These are phyloP conservation scores for Orthosia gothica DNA, from an alignment of 2,888 invertebrate species.

Conservation along the genomic window DNA sequence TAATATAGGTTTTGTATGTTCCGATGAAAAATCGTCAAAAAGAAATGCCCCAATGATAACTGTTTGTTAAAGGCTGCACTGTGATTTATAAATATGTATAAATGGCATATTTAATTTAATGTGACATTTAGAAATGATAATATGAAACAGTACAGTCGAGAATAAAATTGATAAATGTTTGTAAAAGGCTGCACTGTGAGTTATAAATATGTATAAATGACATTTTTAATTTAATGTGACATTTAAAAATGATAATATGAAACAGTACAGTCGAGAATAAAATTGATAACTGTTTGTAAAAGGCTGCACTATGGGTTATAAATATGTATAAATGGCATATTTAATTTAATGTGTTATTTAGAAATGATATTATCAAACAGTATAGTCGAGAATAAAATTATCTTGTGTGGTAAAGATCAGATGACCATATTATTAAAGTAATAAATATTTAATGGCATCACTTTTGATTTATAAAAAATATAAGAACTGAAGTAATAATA, in stretches of 20 bases:
- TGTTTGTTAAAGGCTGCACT: constrained; percentile 15
- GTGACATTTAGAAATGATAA: neutral
- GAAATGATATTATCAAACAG: neutral
- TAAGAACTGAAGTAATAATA: neutral
- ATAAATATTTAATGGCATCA: too few species aligned
- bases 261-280: too few species aligned
- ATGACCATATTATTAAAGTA: too few species aligned
- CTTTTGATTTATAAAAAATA: too few species aligned
- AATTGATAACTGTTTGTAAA: neutral
- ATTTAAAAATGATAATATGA: too few species aligned
- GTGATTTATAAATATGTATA: neutral
- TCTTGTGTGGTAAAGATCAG: neutral
- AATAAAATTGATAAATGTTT: too few species aligned
- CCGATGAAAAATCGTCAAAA: too few species aligned
- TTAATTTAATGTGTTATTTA: neutral
- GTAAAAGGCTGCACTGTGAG: too few species aligned
- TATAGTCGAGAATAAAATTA: neutral
- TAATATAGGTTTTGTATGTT: neutral
- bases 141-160: neutral
- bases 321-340: neutral
- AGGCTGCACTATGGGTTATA: constrained; percentile 6
- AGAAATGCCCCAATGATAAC: neutral
- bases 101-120: neutral
- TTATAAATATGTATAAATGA: too few species aligned
- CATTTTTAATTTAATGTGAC: too few species aligned